A percentile compares a stretch with the other conserved stretches of the same genome.
Evolutionary conservation across 2,888 invertebrate genomes (phyloP).

Genomic region (Acleris sparsana): DNA sequence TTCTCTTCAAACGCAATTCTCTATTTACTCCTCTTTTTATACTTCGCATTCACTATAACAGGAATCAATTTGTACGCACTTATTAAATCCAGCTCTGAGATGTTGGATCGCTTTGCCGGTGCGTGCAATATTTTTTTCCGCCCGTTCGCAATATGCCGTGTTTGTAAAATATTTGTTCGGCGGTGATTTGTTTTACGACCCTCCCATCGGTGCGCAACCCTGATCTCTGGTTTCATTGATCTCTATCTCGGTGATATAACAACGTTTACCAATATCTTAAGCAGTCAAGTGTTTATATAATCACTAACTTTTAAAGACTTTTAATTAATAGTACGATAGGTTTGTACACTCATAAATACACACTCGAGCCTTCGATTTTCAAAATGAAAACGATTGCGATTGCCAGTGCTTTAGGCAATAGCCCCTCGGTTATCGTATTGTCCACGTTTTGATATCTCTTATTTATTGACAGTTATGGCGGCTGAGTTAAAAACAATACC

Average conservation of each 20-base stretch:
- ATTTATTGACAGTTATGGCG: too few relatives aligned
- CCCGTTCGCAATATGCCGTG: conserved; percentile 49
- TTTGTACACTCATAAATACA: too few relatives aligned
- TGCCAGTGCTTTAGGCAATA: too few relatives aligned
- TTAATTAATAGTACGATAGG: too few relatives aligned
- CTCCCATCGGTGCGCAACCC: conserved; percentile 41
- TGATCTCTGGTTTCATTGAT: conserved; percentile 38
- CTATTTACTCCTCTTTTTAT: background rate
- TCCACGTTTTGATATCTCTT: too few relatives aligned
- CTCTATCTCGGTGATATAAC: conserved; percentile 25
- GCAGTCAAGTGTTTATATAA: conserved; percentile 17
- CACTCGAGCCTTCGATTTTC: too few relatives aligned
- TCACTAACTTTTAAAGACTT: too few relatives aligned
- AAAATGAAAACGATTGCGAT: too few relatives aligned
- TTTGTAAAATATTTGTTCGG: conserved; percentile 47
- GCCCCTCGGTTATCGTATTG: too few relatives aligned
- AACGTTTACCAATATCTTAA: conserved; percentile 23
- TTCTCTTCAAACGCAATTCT: background rate
- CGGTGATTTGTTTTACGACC: conserved; percentile 58
- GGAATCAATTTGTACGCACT: background rate
- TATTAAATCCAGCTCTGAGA: conserved; percentile 27
- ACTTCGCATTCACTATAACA: too few relatives aligned
- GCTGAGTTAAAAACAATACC: too few relatives aligned
- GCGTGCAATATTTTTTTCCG: conserved; percentile 47
- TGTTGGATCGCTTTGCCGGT: conserved; percentile 19